Evolutionary conservation across 2,113 vertebrate species (phyloP).

Genomic region (Neogale vison): DNA sequence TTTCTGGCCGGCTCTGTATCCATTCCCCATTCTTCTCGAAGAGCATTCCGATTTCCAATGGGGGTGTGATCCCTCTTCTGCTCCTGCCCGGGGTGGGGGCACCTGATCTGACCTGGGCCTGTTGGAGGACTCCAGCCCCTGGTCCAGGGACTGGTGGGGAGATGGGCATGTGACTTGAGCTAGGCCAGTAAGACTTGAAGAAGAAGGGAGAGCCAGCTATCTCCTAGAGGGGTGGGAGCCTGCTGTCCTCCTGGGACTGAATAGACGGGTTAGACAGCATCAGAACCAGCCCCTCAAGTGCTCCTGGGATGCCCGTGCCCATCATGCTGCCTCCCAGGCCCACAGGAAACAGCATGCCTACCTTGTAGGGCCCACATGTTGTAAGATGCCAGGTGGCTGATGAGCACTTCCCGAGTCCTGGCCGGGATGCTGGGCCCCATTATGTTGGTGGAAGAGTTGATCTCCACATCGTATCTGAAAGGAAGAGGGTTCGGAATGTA

Average conservation of each 20-base stretch:
- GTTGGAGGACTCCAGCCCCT: background rate
- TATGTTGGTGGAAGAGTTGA: slow-evolving; percentile 94
- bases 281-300: background rate
- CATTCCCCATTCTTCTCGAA: background rate
- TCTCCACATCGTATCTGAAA: slow-evolving; percentile 91
- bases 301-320: background rate
- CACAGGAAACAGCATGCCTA: slow-evolving; percentile 40
- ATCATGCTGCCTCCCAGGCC: background rate
- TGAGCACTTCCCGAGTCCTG: slow-evolving; percentile 91
- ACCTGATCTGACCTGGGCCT: background rate
- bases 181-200: background rate
- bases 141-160: background rate
- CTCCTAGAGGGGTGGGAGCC: background rate
- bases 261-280: background rate
- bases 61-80: background rate
- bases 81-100: background rate
- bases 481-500: fast-evolving
- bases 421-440: slow-evolving; percentile 93
- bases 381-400: slow-evolving; percentile 93
- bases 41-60: background rate
- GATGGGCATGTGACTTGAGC: background rate
- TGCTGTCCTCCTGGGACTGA: background rate
- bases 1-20: background rate
- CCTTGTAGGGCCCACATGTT: slow-evolving; percentile 97
- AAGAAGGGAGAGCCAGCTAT: background rate